Percentiles rank a stretch among this genome's conserved stretches.
phyloP scores from a whole-genome alignment of 1,140 invertebrate genomes.

The Bombyx mandarina region DNA sequence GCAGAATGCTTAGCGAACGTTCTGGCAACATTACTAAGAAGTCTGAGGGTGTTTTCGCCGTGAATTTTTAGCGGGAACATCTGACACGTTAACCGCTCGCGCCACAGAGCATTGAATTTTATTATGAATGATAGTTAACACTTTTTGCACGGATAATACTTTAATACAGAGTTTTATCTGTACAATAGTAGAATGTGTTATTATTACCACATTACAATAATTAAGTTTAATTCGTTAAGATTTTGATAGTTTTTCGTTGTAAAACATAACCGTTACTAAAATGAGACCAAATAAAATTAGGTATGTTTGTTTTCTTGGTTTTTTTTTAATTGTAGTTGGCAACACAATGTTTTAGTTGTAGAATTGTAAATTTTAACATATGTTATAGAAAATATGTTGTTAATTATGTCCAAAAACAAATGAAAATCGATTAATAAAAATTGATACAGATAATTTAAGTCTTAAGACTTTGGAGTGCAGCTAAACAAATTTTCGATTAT shows the following conservation, averaged over 20 bases:
- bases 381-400: constrained; percentile 14
- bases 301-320: constrained; percentile 37
- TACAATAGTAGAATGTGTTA: background rate
- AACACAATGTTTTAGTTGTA: constrained; percentile 50
- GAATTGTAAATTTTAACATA: constrained; percentile 60
- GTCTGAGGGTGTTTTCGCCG: constrained; percentile 85
- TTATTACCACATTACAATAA: background rate
- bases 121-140: background rate
- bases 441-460: too few relatives aligned
- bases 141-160: background rate
- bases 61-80: constrained; percentile 34
- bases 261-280: constrained; percentile 55
- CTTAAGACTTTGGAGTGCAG: too few relatives aligned
- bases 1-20: constrained; percentile 87
- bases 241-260: constrained; percentile 22
- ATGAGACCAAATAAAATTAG: constrained; percentile 69
- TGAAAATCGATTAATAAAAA: background rate
- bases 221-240: constrained; percentile 21
- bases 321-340: constrained; percentile 35
- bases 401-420: constrained; percentile 15
- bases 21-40: constrained; percentile 83
- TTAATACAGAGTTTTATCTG: too few relatives aligned
- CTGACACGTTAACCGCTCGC: background rate
- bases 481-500: too few relatives aligned
- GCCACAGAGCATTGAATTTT: background rate